These are phyloP conservation scores for Andrena fulva DNA, from an alignment of 2,888 invertebrate species.

Conservation along the genomic window DNA sequence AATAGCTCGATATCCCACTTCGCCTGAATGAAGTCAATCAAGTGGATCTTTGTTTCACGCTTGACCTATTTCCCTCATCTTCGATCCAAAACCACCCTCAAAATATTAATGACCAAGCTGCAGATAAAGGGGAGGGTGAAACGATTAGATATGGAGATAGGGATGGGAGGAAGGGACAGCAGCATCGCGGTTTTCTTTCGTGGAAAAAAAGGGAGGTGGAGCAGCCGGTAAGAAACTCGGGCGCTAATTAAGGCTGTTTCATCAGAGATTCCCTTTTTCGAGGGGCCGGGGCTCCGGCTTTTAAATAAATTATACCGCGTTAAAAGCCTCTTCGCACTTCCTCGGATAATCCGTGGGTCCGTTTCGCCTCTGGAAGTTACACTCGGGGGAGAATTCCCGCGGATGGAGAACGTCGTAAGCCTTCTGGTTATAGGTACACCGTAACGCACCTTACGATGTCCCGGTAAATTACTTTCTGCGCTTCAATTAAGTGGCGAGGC, in stretches of 20 bases:
- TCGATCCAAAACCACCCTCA: no score
- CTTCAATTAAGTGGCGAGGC: slow-evolving; percentile 20
- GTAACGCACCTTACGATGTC: slow-evolving; percentile 53
- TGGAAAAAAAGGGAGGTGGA: slow-evolving; percentile 40
- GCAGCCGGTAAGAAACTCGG: slow-evolving; percentile 61
- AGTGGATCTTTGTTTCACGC: not conserved
- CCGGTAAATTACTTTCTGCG: slow-evolving; percentile 47
- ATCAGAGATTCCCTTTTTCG: slow-evolving; percentile 67
- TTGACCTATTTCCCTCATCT: slow-evolving; percentile 11
- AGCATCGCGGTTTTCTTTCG: slow-evolving; percentile 53
- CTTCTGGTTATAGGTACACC: slow-evolving; percentile 47
- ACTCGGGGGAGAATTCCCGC: slow-evolving; percentile 52
- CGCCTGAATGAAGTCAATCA: not conserved
- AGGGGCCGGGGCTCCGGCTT: slow-evolving; percentile 54
- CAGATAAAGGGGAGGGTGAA: not conserved
- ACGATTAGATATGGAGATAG: slow-evolving; percentile 4
- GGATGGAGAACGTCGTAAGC: slow-evolving; percentile 49
- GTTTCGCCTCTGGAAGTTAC: slow-evolving; percentile 62
- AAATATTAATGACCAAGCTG: no score
- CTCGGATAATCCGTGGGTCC: slow-evolving; percentile 71
- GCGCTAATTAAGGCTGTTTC: slow-evolving; percentile 74
- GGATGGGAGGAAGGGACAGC: not conserved
- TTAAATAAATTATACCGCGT: slow-evolving; percentile 75
- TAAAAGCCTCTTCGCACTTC: slow-evolving; percentile 76
- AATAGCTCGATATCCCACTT: slow-evolving; percentile 38